A percentile compares a stretch with the other conserved stretches of the same genome.
These are phyloP conservation scores for Podarcis siculus DNA, from an alignment of 2,797 vertebrate genomes.

Conservation along the genomic window DNA sequence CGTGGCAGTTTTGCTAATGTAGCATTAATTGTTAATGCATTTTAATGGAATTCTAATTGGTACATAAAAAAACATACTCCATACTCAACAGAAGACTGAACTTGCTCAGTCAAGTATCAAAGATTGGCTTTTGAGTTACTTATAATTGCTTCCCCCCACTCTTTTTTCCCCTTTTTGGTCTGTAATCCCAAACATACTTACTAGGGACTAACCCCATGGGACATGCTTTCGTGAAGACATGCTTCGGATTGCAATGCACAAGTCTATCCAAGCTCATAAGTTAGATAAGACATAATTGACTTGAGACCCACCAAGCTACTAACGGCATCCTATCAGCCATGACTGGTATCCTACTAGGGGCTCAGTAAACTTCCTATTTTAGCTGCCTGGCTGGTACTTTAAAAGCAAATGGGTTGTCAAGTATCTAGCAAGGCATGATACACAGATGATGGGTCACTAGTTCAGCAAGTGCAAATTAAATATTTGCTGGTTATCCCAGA, in stretches of 20 bases:
- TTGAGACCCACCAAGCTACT: neutral
- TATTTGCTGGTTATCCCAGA: neutral
- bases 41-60: conserved; percentile 40
- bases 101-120: neutral
- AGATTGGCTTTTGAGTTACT: conserved; percentile 5
- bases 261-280: neutral
- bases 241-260: neutral
- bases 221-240: neutral
- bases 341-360: neutral
- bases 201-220: neutral
- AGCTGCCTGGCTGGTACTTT: neutral
- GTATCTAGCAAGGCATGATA: no score
- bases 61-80: conserved; percentile 6
- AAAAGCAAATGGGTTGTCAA: neutral
- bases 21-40: conserved; percentile 34
- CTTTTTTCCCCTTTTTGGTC: neutral
- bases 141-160: no score
- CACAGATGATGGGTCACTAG: neutral
- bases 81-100: conserved; percentile 3
- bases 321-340: neutral
- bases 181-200: neutral
- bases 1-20: conserved; percentile 11
- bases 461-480: neutral
- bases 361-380: neutral
- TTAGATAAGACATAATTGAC: neutral